Evolutionary conservation across 2,113 vertebrate genomes (phyloP).

Genomic region (Erythrolamprus reginae): DNA sequence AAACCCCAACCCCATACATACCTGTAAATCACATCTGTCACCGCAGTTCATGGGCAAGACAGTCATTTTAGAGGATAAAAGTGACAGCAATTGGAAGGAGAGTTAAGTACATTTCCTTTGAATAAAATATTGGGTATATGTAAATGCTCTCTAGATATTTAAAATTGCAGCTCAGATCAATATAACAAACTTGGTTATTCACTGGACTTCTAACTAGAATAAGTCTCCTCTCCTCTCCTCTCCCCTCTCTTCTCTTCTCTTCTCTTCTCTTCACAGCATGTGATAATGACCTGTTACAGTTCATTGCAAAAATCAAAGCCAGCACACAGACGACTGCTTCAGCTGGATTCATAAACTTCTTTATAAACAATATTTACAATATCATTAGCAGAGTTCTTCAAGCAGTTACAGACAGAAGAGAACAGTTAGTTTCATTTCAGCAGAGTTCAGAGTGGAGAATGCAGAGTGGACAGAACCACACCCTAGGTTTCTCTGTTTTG

Average conservation of each 20-base stretch:
- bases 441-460: no score
- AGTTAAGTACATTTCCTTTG: background rate
- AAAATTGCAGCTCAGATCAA: background rate
- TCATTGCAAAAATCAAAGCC: no score
- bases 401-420: no score
- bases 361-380: no score
- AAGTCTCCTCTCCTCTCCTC: no score
- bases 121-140: background rate
- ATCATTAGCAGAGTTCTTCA: no score
- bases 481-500: no score
- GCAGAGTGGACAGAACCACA: no score
- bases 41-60: background rate
- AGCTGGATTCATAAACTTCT: no score
- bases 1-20: background rate
- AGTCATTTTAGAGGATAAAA: background rate
- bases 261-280: background rate
- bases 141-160: background rate
- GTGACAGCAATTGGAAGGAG: background rate
- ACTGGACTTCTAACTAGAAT: background rate
- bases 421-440: no score
- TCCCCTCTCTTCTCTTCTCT: background rate
- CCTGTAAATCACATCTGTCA: constrained; percentile 25
- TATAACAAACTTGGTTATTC: background rate
- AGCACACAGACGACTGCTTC: no score
- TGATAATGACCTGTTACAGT: background rate